Evolutionary conservation across 2,113 vertebrate species (phyloP).

Genomic region (Varanus komodoensis): DNA sequence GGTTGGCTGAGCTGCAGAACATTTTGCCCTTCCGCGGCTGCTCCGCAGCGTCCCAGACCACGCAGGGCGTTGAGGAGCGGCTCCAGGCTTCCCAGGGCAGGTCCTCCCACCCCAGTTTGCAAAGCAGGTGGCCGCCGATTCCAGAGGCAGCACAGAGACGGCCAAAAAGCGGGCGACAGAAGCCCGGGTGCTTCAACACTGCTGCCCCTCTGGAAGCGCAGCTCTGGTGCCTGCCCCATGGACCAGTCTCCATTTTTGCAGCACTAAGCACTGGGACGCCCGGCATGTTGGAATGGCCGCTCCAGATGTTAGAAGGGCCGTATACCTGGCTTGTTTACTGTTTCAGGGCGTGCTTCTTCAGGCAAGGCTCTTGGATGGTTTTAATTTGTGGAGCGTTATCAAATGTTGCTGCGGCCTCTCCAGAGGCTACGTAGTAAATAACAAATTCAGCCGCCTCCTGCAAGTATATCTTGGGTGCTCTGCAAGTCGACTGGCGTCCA

Average conservation of each 20-base stretch:
- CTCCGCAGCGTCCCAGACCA: neutral
- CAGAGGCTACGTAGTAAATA: neutral
- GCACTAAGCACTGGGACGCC: neutral
- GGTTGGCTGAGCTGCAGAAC: too few relatives aligned
- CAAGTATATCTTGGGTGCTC: neutral
- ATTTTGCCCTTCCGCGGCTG: neutral
- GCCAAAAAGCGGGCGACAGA: too few relatives aligned
- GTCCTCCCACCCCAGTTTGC: neutral
- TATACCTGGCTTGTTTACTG: neutral
- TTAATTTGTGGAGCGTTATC: neutral
- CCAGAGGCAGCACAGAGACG: neutral
- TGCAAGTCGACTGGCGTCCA: neutral
- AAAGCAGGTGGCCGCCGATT: neutral
- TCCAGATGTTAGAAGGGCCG: neutral
- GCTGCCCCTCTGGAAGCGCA: neutral
- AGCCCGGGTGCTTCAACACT: too few relatives aligned
- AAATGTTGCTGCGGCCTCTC: neutral
- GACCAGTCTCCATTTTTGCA: neutral
- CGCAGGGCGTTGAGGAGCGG: neutral
- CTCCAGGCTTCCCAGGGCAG: neutral
- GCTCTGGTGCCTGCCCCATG: neutral
- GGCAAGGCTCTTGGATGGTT: neutral
- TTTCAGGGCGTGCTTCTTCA: neutral
- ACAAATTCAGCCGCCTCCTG: neutral
- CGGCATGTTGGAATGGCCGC: neutral